Percentiles rank a stretch among this genome's conserved stretches.
phyloP scores from a whole-genome alignment of 1,140 invertebrate genomes.

The Megathymus violae region DNA sequence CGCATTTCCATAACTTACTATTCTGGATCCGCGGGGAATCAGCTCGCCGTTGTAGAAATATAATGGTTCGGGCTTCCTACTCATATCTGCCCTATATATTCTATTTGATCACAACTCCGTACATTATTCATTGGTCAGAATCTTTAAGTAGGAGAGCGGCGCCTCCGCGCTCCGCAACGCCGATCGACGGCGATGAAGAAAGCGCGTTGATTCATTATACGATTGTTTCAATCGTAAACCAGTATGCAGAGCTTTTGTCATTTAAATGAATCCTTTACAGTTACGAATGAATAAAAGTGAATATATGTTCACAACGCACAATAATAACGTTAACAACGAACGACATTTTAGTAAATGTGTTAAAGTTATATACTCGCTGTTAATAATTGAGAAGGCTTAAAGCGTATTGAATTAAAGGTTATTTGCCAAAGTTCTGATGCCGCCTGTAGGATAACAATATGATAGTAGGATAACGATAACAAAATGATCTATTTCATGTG shows the following conservation, averaged over 20 bases:
- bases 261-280: neutral
- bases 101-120: slow-evolving; percentile 50
- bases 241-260: neutral
- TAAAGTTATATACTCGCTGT: too few relatives aligned
- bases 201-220: slow-evolving; percentile 53
- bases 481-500: too few relatives aligned
- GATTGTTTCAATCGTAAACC: slow-evolving; percentile 46
- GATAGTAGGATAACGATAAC: too few relatives aligned
- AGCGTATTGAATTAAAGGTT: too few relatives aligned
- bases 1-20: slow-evolving; percentile 83
- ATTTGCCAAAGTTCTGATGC: too few relatives aligned
- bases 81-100: slow-evolving; percentile 65
- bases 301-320: neutral
- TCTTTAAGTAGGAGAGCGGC: slow-evolving; percentile 46
- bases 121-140: slow-evolving; percentile 62
- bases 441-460: too few relatives aligned
- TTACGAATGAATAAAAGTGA: neutral
- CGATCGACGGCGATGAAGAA: slow-evolving; percentile 37
- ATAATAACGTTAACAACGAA: neutral
- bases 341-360: neutral
- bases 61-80: slow-evolving; percentile 61
- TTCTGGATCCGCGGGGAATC: slow-evolving; percentile 79
- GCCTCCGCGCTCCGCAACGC: slow-evolving; percentile 46
- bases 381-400: too few relatives aligned
- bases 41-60: slow-evolving; percentile 71